Base-by-base conservation (phyloP, 2,797 vertebrate species). In the Remorina albescens region DNA sequence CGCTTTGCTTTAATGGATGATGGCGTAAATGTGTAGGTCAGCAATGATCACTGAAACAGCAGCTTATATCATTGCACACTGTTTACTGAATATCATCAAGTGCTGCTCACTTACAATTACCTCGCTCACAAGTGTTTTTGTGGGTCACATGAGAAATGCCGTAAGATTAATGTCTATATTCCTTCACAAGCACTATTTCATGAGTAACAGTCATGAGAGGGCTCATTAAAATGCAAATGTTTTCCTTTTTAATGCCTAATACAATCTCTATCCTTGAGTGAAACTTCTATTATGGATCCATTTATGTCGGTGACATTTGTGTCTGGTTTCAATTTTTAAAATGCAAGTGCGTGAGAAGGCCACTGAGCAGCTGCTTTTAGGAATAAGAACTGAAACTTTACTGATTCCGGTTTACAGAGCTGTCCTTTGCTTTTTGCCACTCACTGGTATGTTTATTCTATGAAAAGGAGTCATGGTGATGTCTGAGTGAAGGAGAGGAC, bases 191-290 rank as follows among this genome's bases (percentile, higher is more conserved):
- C 76, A 73, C 49, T 49, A 21, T 68, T 80, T 78, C 34, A 53
- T 58, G 61, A 71, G 44, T 66, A 44, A 41, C 64, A 36, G 71
- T 47, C 56, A 67, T 39, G 28, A 64, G 67, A 69, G 19, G 68
- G 28, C 50, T 81, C 67, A 82, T 88, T 85, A 81, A 86, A 83
- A 86, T 79, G 80, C 72, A 81, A 69, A 87, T 86, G 6, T 56
- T 18, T 59, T 68, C 42, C 56, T 82, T 85, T 78, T 61, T 51
- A 59, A 71, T 32, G 71, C 49, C 71, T 39, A 59, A 66, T 60
- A 49, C 42, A 56, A 53, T 9, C 57, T 46, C 25, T 39, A 67
- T 70, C 76, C 66, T 84, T 84, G 64, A 64, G 7, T 39, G 54
- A 53, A 70, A 71, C 67, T 55, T 73, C 39, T 57, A 25, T 42